Evolutionary conservation across 2,888 invertebrate species (phyloP).

Genomic region (Hololepta plana): DNA sequence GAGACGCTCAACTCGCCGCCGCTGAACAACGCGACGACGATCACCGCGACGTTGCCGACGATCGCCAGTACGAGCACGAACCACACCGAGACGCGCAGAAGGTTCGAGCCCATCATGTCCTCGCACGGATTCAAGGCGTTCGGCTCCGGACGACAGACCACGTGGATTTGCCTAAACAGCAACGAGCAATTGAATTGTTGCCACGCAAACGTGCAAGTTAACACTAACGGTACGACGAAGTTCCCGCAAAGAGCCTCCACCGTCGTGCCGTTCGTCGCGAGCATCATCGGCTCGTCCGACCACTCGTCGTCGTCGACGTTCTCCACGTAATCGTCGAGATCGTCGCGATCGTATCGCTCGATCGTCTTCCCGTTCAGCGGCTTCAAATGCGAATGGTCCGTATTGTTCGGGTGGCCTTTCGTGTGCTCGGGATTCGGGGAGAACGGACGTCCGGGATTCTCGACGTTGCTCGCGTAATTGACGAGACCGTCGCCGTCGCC

Average conservation of each 20-base stretch:
- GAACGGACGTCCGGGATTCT: no score
- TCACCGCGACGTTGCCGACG: slow-evolving; percentile 66
- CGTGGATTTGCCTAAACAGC: no score
- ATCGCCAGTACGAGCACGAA: slow-evolving; percentile 66
- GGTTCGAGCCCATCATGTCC: slow-evolving; percentile 71
- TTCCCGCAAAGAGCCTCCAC: no score
- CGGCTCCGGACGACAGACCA: slow-evolving; percentile 56
- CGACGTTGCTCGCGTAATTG: no score
- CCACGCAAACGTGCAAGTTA: no score
- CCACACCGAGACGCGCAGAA: slow-evolving; percentile 71
- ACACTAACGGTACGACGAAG: no score
- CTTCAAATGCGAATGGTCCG: slow-evolving; percentile 12
- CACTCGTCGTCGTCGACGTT: no score
- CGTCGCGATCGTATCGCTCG: slow-evolving; percentile 13
- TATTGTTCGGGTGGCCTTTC: slow-evolving; percentile 11
- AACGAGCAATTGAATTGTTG: no score
- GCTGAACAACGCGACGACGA: slow-evolving; percentile 54
- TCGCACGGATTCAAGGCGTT: slow-evolving; percentile 78
- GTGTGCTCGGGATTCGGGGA: slow-evolving; percentile 12
- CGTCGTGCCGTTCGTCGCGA: no score
- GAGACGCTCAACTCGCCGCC: slow-evolving; percentile 39
- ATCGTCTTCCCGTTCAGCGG: slow-evolving; percentile 15
- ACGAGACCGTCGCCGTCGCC: no score
- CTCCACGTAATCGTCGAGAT: no score
- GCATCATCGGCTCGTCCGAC: no score